Percentiles rank a stretch among this genome's conserved stretches.
Conservation (phyloP, 2,113 vertebrate genomes). For the Serilophus lunatus region DNA sequence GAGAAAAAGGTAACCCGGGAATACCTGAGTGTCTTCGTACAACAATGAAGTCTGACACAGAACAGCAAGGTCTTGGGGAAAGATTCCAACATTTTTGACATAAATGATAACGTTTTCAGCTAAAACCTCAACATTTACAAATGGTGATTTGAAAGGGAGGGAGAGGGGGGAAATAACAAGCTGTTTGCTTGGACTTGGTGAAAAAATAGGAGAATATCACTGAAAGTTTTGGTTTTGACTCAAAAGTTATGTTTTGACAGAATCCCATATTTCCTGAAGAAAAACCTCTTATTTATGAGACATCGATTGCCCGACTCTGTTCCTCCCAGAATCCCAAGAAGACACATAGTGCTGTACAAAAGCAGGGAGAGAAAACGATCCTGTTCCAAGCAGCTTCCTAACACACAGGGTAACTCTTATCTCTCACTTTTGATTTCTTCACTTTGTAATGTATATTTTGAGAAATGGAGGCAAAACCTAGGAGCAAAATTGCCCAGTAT, state of each 20-base stretch:
- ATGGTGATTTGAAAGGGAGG: neutral
- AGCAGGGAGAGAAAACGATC: neutral
- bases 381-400: neutral
- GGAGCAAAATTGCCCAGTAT: slow-evolving; percentile 47
- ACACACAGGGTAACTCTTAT: neutral
- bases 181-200: neutral
- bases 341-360: neutral
- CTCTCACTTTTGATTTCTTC: slow-evolving; percentile 28
- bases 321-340: neutral
- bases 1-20: neutral
- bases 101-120: neutral
- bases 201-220: neutral
- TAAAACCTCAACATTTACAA: neutral
- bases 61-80: neutral
- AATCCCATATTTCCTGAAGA: neutral
- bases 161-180: neutral
- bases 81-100: neutral
- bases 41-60: neutral
- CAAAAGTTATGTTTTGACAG: neutral
- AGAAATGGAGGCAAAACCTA: slow-evolving; percentile 37
- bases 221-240: neutral
- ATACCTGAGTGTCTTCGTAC: neutral
- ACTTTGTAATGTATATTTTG: slow-evolving; percentile 22
- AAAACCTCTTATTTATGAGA: neutral
- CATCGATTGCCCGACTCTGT: rapidly evolving